A percentile compares a stretch with the other conserved stretches of the same genome.
phyloP scores from a whole-genome alignment of 1,140 invertebrate genomes.

The Pissodes strobi region DNA sequence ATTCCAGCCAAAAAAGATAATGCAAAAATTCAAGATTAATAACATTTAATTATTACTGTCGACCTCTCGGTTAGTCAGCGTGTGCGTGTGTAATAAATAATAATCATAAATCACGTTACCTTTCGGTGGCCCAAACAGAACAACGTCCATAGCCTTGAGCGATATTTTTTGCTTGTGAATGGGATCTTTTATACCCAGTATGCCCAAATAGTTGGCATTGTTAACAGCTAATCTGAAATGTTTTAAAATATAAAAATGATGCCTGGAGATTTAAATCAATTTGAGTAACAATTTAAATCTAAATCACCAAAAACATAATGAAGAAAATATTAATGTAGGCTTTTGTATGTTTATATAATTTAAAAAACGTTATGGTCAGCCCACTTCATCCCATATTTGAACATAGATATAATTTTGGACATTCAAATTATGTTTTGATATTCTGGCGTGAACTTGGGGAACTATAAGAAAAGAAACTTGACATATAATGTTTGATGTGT shows the following conservation, averaged over 20 bases:
- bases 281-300: not conserved
- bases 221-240: constrained; percentile 82
- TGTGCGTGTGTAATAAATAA: not conserved
- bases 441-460: too few relatives aligned
- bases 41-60: constrained; percentile 4
- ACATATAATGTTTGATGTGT: too few relatives aligned
- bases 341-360: too few relatives aligned
- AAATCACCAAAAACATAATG: not conserved
- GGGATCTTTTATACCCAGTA: constrained; percentile 94
- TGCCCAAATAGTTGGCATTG: constrained; percentile 84
- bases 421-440: too few relatives aligned
- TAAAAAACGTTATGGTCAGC: too few relatives aligned
- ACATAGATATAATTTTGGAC: too few relatives aligned
- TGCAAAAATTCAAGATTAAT: too few relatives aligned
- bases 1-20: too few relatives aligned
- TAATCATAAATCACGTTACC: constrained; percentile 61
- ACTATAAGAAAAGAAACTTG: too few relatives aligned
- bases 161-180: constrained; percentile 96
- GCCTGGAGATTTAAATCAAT: constrained; percentile 11
- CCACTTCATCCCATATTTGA: too few relatives aligned
- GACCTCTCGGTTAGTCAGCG: constrained; percentile 1
- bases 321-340: too few relatives aligned
- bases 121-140: constrained; percentile 96
- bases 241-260: constrained; percentile 19
- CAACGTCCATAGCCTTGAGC: constrained; percentile 96